phyloP scores from a whole-genome alignment of 1,140 invertebrate genomes.

The Amphibalanus amphitrite region DNA sequence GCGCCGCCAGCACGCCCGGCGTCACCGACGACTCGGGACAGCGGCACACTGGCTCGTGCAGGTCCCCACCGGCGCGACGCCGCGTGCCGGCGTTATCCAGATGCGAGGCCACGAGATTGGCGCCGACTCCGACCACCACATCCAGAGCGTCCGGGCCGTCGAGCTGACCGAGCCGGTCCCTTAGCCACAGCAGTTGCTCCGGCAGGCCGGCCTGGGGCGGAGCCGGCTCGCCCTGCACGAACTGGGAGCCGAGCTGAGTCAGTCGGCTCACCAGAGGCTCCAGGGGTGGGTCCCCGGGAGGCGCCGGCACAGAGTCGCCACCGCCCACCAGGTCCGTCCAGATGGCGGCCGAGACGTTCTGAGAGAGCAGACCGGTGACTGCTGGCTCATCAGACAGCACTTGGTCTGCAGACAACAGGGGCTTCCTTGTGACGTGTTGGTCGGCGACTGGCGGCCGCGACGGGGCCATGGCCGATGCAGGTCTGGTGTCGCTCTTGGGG shows the following conservation, averaged over 20 bases:
- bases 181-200: not conserved
- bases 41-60: not conserved
- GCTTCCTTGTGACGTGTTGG: too few relatives aligned
- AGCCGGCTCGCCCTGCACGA: not conserved
- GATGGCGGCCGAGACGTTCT: not conserved
- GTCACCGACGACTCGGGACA: not conserved
- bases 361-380: not conserved
- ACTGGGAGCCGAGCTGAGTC: not conserved
- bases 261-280: not conserved
- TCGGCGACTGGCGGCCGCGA: too few relatives aligned
- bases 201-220: not conserved
- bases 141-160: not conserved
- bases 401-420: too few relatives aligned
- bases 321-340: not conserved
- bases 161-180: not conserved
- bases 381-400: too few relatives aligned
- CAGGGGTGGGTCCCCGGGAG: not conserved
- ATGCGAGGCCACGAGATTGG: not conserved
- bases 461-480: too few relatives aligned
- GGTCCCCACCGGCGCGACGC: not conserved
- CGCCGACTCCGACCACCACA: not conserved
- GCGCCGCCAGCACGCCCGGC: not conserved
- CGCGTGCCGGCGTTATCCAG: not conserved
- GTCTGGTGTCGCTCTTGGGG: too few relatives aligned
- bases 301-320: too few relatives aligned